Evolutionary conservation across 2,888 invertebrate species (phyloP).

Genomic region (Drosophila eohydei): DNA sequence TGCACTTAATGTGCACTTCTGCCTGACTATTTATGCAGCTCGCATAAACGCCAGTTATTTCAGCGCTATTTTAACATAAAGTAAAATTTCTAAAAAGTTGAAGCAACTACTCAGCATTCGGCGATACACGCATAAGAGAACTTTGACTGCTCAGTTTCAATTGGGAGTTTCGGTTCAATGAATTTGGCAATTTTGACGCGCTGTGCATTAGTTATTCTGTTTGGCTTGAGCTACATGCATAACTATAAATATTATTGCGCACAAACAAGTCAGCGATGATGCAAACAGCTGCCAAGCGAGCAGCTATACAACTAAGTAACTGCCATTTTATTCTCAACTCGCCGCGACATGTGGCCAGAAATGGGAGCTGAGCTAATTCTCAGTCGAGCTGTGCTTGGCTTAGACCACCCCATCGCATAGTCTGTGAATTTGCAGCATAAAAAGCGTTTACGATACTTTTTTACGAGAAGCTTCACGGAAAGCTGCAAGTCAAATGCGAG

Average conservation of each 20-base stretch:
- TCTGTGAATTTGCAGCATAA: slow-evolving; percentile 55
- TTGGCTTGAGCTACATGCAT: slow-evolving; percentile 6
- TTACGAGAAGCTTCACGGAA: slow-evolving; percentile 59
- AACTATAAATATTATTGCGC: slow-evolving; percentile 46
- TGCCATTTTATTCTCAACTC: slow-evolving; percentile 68
- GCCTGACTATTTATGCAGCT: no score
- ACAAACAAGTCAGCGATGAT: slow-evolving; percentile 51
- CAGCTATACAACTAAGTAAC: slow-evolving; percentile 68
- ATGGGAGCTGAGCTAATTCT: slow-evolving; percentile 19
- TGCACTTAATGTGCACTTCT: neutral
- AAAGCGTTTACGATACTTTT: slow-evolving; percentile 69
- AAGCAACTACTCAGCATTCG: neutral
- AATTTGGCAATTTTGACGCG: slow-evolving; percentile 23
- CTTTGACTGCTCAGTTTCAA: neutral
- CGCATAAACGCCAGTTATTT: neutral
- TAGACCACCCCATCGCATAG: slow-evolving; percentile 30
- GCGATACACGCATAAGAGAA: neutral
- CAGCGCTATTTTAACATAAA: neutral
- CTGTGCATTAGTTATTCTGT: slow-evolving; percentile 21
- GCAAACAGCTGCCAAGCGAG: slow-evolving; percentile 27
- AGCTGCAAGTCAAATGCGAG: slow-evolving; percentile 75
- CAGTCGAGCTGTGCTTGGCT: neutral
- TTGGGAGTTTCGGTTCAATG: neutral
- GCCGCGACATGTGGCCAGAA: slow-evolving; percentile 48
- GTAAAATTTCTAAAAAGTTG: neutral